A percentile compares a stretch with the other conserved stretches of the same genome.
Evolutionary conservation across 2,888 invertebrate species (phyloP).

Genomic region (Diaprepes abbreviatus): DNA sequence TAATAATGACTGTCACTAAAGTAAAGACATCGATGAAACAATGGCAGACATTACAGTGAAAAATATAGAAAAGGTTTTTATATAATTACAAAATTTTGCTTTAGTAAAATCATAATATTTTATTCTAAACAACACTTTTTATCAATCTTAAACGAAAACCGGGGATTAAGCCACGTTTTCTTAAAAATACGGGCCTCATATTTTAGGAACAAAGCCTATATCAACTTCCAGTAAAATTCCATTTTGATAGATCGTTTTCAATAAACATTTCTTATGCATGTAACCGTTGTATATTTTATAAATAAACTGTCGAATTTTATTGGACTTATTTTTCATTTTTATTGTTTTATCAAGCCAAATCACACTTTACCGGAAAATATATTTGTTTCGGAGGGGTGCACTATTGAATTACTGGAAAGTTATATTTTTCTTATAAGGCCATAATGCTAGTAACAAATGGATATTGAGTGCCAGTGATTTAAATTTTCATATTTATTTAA

Average conservation of each 20-base stretch:
- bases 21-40: too few species aligned
- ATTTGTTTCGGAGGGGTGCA: constrained; percentile 30
- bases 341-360: constrained; percentile 57
- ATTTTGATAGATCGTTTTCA: constrained; percentile 61
- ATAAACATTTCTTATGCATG: constrained; percentile 58
- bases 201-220: background rate
- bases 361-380: constrained; percentile 40
- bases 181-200: too few species aligned
- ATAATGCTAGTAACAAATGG: constrained; percentile 29
- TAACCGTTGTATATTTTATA: constrained; percentile 57
- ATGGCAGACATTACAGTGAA: too few species aligned
- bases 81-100: too few species aligned
- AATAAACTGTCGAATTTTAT: constrained; percentile 63
- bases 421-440: constrained; percentile 27
- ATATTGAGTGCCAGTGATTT: constrained; percentile 5
- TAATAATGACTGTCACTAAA: too few species aligned
- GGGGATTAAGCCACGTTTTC: too few species aligned
- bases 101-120: too few species aligned
- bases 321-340: constrained; percentile 62
- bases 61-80: too few species aligned
- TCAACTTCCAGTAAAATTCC: constrained; percentile 28
- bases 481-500: constrained; percentile 2
- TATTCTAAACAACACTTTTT: too few species aligned
- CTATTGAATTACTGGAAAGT: constrained; percentile 28
- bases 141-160: too few species aligned